Evolutionary conservation across 2,888 invertebrate genomes (phyloP), one percentile per base, ranked within the genome.

Genomic region (Drosophila merina): DNA sequence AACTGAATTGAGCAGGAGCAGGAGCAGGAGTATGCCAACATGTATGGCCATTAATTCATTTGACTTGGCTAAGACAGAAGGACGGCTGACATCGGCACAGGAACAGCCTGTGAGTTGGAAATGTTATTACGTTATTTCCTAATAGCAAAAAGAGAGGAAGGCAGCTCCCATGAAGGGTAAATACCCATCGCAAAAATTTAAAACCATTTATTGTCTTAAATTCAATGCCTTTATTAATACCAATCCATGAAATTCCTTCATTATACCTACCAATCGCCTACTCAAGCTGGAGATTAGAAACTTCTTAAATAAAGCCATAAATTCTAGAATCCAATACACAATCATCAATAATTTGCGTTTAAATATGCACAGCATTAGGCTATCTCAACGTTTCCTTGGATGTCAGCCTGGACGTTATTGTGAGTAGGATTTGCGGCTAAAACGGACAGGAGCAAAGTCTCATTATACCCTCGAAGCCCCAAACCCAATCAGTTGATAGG

Each of bases 341-440:
- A 50, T 55, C 33, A 28, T 40, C 56, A 56, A 48, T 62, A 47
- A 62, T 45, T 48, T 25, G 28, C 55, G 48, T 67, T 74, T 84
- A 86, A 84, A 76, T 86, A 84, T 81, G 72, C 75, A 84, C 57
- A 72, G 51, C 52, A 70, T 80, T 84, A 70, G 54, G 58, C 59
- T 72, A 63, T 63, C 63, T 36, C 8, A 26, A n/a, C 6, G 44
- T 12, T 40, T 28, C 30, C 44, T 30, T 50, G 25, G 30, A 64
- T 12, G 66, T 38, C 62, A 72, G 87, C 72, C 79, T 49, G 66
- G 2, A 20, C 20, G 1, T 20, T 76, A 74, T 73, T 74, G 64
- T 62, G 75, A 79, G 76, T 71, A 57, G 76, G 69, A 73, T 84
- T 86, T 71, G 56, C 59, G 33, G 49, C 31, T 49, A 70, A 38